phyloP scores from a whole-genome alignment of 2,888 invertebrate species.

The Lamellibrachia satsuma region DNA sequence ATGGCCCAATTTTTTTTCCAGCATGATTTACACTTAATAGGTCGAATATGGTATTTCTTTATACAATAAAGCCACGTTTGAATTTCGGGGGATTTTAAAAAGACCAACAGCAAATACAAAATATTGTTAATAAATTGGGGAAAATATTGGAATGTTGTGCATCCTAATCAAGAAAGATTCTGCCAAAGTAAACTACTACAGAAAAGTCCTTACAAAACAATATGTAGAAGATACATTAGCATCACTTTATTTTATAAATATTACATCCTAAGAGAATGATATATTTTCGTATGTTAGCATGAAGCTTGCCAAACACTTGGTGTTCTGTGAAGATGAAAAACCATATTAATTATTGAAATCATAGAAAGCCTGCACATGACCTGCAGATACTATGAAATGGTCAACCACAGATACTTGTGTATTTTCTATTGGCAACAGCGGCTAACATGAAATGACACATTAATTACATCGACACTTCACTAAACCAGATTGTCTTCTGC shows the following conservation, averaged over 20 bases:
- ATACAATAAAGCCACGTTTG: too few species aligned
- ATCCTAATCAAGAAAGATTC: too few species aligned
- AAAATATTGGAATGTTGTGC: too few species aligned
- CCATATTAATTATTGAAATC: neutral
- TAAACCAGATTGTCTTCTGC: neutral
- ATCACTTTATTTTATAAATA: constrained; percentile 3
- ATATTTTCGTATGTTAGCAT: neutral
- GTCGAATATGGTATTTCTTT: too few species aligned
- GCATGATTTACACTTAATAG: too few species aligned
- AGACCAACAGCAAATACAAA: too few species aligned
- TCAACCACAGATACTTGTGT: neutral
- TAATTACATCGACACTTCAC: neutral
- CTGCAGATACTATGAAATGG: neutral
- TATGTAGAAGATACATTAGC: constrained; percentile 3
- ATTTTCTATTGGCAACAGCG: neutral
- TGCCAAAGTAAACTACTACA: neutral
- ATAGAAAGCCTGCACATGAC: neutral
- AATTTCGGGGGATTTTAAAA: too few species aligned
- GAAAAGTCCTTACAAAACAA: neutral
- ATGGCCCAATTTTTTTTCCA: too few species aligned
- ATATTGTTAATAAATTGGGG: too few species aligned
- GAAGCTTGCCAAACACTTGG: constrained; percentile 3
- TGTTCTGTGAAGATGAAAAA: neutral
- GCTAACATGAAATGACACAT: neutral
- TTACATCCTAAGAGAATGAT: constrained; percentile 1